Percentiles rank a stretch among this genome's conserved stretches.
phyloP scores from a whole-genome alignment of 2,113 vertebrate genomes.

The Rhineura floridana region DNA sequence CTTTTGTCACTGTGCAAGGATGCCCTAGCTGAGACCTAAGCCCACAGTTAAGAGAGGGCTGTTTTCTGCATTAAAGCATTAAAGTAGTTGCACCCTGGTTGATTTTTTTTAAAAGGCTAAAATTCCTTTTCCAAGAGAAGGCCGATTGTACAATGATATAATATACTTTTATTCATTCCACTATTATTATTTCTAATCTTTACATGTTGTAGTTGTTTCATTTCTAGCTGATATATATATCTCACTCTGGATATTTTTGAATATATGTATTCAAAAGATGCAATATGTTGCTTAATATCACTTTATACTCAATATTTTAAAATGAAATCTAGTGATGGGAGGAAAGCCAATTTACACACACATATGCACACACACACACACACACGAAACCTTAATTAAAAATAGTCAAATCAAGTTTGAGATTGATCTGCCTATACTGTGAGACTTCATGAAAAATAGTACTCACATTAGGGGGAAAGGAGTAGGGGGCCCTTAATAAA shows the following conservation, averaged over 20 bases:
- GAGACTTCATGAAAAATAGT: conserved; percentile 13
- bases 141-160: conserved; percentile 24
- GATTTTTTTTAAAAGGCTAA: not conserved
- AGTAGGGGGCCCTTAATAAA: not conserved
- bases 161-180: conserved; percentile 35
- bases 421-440: conserved; percentile 25
- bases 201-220: not conserved
- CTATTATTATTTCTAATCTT: not conserved
- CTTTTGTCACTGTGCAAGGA: conserved; percentile 60
- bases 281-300: not conserved
- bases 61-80: conserved; percentile 57
- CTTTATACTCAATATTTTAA: not conserved
- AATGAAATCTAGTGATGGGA: conserved; percentile 5
- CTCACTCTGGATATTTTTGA: conserved; percentile 18
- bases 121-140: not conserved
- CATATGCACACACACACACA: not conserved
- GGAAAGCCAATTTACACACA: conserved; percentile 28
- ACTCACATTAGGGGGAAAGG: not conserved
- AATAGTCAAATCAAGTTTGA: conserved; percentile 40
- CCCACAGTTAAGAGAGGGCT: conserved; percentile 24
- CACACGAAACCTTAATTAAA: not conserved
- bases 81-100: conserved; percentile 51
- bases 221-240: not conserved
- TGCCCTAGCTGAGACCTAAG: conserved; percentile 48
- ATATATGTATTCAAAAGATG: not conserved